Evolutionary conservation across 2,113 vertebrate species (phyloP).

Genomic region (Trichechus manatus): DNA sequence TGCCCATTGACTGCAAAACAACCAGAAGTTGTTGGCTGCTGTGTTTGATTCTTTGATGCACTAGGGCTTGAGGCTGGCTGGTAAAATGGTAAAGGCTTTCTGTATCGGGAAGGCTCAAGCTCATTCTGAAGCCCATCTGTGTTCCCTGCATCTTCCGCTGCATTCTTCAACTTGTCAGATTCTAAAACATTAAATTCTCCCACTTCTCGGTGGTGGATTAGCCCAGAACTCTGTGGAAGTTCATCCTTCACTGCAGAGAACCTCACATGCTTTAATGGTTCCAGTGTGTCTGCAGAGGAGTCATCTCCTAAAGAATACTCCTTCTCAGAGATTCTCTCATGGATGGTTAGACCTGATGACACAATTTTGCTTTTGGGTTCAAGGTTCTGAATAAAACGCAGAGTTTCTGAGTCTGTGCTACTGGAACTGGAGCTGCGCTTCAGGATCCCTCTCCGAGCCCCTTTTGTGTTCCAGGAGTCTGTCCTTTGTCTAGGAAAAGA

Average conservation of each 20-base stretch:
- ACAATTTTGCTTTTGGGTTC: slow-evolving; percentile 85
- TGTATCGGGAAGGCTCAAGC: neutral
- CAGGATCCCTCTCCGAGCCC: slow-evolving; percentile 87
- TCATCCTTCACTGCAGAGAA: slow-evolving; percentile 86
- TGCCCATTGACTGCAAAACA: slow-evolving; percentile 33
- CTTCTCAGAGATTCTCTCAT: slow-evolving; percentile 84
- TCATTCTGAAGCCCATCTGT: slow-evolving; percentile 55
- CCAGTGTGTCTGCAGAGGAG: slow-evolving; percentile 77
- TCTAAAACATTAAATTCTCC: slow-evolving; percentile 88
- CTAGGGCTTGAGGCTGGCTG: slow-evolving; percentile 59
- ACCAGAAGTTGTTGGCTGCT: neutral
- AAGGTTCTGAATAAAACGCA: slow-evolving; percentile 77
- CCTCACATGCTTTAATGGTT: slow-evolving; percentile 92
- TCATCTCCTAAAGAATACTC: slow-evolving; percentile 71
- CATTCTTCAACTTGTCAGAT: slow-evolving; percentile 54
- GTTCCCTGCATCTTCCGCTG: neutral
- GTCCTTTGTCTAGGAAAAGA: slow-evolving; percentile 74
- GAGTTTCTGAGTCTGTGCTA: slow-evolving; percentile 90
- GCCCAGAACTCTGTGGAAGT: slow-evolving; percentile 75
- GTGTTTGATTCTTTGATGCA: neutral
- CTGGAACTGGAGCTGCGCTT: slow-evolving; percentile 90
- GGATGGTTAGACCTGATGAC: slow-evolving; percentile 79
- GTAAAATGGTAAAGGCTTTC: slow-evolving; percentile 62
- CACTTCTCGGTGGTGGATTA: slow-evolving; percentile 80
- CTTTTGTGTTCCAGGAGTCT: slow-evolving; percentile 63